phyloP scores from a whole-genome alignment of 2,888 invertebrate genomes.

The Notodonta dromedarius region DNA sequence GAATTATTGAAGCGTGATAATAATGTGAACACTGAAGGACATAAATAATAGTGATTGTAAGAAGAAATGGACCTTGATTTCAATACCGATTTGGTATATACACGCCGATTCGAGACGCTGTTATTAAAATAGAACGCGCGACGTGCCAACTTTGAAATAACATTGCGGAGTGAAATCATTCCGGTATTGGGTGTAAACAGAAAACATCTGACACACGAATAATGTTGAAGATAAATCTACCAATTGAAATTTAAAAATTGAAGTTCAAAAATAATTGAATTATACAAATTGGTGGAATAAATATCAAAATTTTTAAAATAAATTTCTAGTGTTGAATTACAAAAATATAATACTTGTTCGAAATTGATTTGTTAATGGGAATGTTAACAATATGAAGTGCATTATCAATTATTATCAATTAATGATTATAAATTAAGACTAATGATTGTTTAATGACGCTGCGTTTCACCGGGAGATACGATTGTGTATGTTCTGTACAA shows the following conservation, averaged over 20 bases:
- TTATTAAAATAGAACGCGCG: constrained; percentile 55
- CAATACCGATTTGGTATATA: constrained; percentile 26
- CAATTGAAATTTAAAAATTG: no score
- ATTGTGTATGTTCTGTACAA: neutral
- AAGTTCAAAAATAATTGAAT: no score
- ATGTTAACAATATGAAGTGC: neutral
- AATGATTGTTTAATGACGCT: constrained; percentile 27
- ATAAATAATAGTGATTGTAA: neutral
- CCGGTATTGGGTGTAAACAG: constrained; percentile 44
- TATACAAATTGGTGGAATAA: no score
- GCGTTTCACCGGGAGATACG: constrained; percentile 2
- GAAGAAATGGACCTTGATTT: constrained; percentile 38
- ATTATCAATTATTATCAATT: constrained; percentile 8
- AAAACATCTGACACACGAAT: constrained; percentile 45
- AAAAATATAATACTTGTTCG: neutral
- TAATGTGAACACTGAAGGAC: no score
- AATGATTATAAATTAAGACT: constrained; percentile 21
- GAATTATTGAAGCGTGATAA: neutral
- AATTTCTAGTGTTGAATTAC: no score
- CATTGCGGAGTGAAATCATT: constrained; percentile 22
- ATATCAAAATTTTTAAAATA: no score
- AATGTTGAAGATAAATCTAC: no score
- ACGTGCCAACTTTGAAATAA: constrained; percentile 44
- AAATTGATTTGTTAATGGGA: neutral
- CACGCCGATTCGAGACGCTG: constrained; percentile 29